Percentiles rank a stretch among this genome's conserved stretches.
These are phyloP conservation scores for Hepsetus odoe DNA, from an alignment of 2,113 vertebrate genomes.

Conservation along the genomic window DNA sequence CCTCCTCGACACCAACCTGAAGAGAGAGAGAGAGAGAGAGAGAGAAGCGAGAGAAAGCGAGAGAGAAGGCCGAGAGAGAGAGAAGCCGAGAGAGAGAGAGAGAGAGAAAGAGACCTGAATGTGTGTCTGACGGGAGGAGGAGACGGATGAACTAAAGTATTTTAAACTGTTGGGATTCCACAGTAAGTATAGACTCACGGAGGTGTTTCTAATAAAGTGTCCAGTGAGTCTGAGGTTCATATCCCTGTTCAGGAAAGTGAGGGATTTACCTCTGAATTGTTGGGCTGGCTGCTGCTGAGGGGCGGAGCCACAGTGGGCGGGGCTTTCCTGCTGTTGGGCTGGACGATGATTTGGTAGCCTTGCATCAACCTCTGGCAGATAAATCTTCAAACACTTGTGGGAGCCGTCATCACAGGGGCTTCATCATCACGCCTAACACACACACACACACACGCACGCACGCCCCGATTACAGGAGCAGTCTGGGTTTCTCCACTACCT, in stretches of 20 bases:
- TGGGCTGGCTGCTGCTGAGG: conserved; percentile 94
- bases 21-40: not conserved
- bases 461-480: not conserved
- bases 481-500: too few species aligned
- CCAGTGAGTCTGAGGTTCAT: too few species aligned
- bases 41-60: not conserved
- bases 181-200: too few species aligned
- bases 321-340: conserved; percentile 82
- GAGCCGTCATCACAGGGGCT: conserved; percentile 86
- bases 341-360: conserved; percentile 97
- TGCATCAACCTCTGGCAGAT: conserved; percentile 98
- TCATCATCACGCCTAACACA: conserved; percentile 89
- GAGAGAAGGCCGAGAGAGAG: not conserved
- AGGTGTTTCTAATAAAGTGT: too few species aligned
- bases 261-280: conserved; percentile 84
- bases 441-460: not conserved
- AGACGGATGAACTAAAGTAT: too few species aligned
- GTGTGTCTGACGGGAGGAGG: too few species aligned
- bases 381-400: conserved; percentile 98
- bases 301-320: conserved; percentile 76
- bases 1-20: conserved; percentile 91
- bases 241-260: too few species aligned
- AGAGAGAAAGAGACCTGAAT: not conserved
- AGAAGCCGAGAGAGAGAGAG: not conserved
- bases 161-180: too few species aligned